Evolutionary conservation across 2,113 vertebrate species (phyloP).

Genomic region (Myocastor coypus): DNA sequence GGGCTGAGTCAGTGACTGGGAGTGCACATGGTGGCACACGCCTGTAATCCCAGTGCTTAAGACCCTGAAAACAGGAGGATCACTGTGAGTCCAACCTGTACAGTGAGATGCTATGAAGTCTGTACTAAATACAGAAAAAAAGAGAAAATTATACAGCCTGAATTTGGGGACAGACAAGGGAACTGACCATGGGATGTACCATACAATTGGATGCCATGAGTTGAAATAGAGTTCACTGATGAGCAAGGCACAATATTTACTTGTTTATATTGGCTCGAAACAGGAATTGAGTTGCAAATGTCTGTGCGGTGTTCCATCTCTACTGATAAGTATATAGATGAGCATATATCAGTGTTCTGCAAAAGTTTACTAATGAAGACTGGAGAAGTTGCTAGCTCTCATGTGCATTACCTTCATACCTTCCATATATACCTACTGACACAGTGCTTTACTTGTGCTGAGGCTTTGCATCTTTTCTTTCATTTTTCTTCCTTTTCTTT

Average conservation of each 20-base stretch:
- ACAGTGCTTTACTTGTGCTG: not conserved
- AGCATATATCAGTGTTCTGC: not conserved
- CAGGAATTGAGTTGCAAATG: not conserved
- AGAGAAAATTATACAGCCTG: not conserved
- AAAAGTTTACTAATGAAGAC: not conserved
- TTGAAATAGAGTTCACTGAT: not conserved
- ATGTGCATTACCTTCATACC: not conserved
- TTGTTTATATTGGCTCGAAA: not conserved
- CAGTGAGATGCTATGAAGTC: too few species aligned
- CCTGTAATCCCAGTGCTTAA: too few species aligned
- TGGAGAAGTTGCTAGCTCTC: not conserved
- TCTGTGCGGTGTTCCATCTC: not conserved
- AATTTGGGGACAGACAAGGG: not conserved
- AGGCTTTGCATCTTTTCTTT: not conserved
- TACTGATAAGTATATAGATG: not conserved
- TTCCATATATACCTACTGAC: not conserved
- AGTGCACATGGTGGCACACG: too few species aligned
- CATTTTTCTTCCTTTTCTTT: not conserved
- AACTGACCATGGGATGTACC: not conserved
- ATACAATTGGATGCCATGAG: not conserved
- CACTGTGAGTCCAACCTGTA: too few species aligned
- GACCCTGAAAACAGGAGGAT: too few species aligned
- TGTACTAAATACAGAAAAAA: too few species aligned
- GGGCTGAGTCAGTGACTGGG: too few species aligned
- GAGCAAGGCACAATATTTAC: not conserved